Evolutionary conservation across 2,888 invertebrate genomes (phyloP), one percentile per base, ranked within the genome.

Genomic region (Lithodes maja): DNA sequence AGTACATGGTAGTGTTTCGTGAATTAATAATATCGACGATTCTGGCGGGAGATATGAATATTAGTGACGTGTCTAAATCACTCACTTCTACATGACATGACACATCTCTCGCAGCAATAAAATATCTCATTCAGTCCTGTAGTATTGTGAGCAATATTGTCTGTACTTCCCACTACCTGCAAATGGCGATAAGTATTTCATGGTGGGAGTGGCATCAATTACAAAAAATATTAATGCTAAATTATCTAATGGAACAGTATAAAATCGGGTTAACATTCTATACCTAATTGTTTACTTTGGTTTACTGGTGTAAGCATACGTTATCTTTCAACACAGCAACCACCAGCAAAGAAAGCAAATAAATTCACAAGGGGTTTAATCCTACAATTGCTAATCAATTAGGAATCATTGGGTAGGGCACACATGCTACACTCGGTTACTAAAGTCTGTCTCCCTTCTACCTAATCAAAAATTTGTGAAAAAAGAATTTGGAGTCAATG

Each of bases 21-120:
- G 71, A 3, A 71, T 71, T 71, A 71, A 71, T 71, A 71, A 71
- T 71, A 71, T 71, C 71, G 71, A 71, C 71, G 71, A 71, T 71
- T 71, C 15, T 71, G 15, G 71, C 17, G 71, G 71, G 17, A n/a
- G 71, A 71, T 71, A n/a, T 71, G 2, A n/a, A n/a, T 71, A 71
- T 71, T 12, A 0, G 5, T 61, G 7, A 7, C 61, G 5, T 61
- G 61, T 61, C 7, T 61, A 61, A 5, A 61, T 12, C 61, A 5
- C 61, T 7, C 61, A 61, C 7, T 5, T 61, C 61, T 61, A 61
- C 61, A 12, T 12, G 61, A 71, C 71, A 33, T n/a, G n/a, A 71
- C 71, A n/a, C 71, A 71, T 71, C 71, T 71, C 17, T 71, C n/a
- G 15, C 17, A 71, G 17, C 71, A 71, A 12, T 71, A 71, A 71